Base-by-base conservation (phyloP, 2,888 invertebrate species). In the Tenodera sinensis region DNA sequence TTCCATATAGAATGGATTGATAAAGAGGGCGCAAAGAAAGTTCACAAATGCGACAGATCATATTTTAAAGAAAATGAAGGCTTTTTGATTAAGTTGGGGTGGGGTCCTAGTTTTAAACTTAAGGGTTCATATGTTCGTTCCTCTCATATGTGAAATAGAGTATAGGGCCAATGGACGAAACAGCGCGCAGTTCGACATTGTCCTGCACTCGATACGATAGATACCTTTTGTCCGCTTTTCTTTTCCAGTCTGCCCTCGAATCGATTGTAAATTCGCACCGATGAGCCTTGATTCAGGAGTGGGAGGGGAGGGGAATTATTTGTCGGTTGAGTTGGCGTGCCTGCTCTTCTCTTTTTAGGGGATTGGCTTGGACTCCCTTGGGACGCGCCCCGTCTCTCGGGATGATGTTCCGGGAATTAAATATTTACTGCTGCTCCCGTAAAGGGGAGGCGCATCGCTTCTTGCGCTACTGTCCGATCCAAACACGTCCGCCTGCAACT, bases 391-490 rank as follows among this genome's bases (percentile, higher is more conserved):
- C 85, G 42, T 84, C 89, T 84, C 89, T 87, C 28, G 89, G 89
- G 88, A 87, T 71, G 54, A 71, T 88, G 83, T 89, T 84, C 88
- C 85, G 89, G 85, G 89, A 89, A 89, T 89, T 89, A 89, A 89
- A 89, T 89, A 89, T 89, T 89, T 89, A 89, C 89, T 88, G 82
- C 89, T 86, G 82, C 89, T 86, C 83, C 89, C 86, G 89, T 89
- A 89, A 87, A 89, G 89, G 86, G 42, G 54, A 71, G 25, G 54
- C 54, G 87, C 34, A 83, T 87, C 54, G n/a, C 28, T 85, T 34
- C 27, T 54, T 28, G 71, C 7, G 20, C 27, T 71, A 71, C 54
- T 71, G 54, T 71, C 20, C 20, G 54, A 71, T 2, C 20, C 20
- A 71, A 71, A 71, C 54, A 71, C 54, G 54, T 71, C 6, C 42